Conservation (phyloP, 2,797 vertebrate species). For the Eremophila alpestris region DNA sequence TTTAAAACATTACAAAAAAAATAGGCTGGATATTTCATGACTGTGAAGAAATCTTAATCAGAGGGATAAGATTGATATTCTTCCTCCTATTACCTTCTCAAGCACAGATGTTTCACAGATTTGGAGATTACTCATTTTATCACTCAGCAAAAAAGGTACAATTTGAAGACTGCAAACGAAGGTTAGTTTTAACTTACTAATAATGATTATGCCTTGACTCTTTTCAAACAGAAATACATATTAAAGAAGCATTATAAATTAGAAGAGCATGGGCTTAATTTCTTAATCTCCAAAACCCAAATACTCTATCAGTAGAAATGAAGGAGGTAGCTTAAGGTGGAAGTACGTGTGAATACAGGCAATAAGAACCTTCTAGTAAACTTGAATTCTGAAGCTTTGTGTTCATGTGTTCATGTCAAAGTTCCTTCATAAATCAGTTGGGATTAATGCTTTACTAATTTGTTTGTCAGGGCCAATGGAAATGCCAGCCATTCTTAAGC, state of each 20-base stretch:
- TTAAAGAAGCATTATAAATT: background rate
- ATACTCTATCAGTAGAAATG: background rate
- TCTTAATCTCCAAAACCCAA: background rate
- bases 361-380: background rate
- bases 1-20: background rate
- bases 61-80: background rate
- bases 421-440: background rate
- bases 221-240: background rate
- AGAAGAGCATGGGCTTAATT: background rate
- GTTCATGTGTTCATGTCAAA: background rate
- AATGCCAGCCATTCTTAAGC: background rate
- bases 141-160: background rate
- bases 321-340: background rate
- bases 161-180: background rate
- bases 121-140: background rate
- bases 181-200: background rate
- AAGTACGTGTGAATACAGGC: background rate
- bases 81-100: background rate
- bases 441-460: background rate
- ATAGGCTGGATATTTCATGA: background rate
- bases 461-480: background rate
- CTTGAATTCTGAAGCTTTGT: background rate
- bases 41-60: background rate
- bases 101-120: background rate
- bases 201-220: background rate